phyloP scores from a whole-genome alignment of 2,888 invertebrate species.

The Cheilosia grossa region DNA sequence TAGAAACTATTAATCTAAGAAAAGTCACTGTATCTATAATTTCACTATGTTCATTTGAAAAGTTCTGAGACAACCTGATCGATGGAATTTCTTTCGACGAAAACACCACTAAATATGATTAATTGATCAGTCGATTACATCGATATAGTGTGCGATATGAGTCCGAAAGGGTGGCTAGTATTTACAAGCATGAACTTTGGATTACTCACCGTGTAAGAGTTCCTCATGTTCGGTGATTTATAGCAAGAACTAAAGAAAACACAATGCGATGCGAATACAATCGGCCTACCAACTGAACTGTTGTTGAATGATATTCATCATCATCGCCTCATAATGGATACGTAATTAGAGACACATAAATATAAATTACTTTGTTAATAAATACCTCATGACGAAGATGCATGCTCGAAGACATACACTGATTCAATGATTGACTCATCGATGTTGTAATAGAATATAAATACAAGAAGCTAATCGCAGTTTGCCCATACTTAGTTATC shows the following conservation, averaged over 20 bases:
- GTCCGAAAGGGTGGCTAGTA: background rate
- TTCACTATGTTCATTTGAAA: too few relatives aligned
- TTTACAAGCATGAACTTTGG: background rate
- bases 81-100: background rate
- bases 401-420: constrained; percentile 7
- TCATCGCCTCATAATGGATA: constrained; percentile 8
- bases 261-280: constrained; percentile 12
- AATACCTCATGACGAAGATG: constrained; percentile 10
- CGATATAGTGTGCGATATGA: background rate
- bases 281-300: constrained; percentile 14
- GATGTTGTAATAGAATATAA: background rate
- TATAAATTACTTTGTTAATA: constrained; percentile 46
- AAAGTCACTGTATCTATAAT: too few relatives aligned
- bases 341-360: constrained; percentile 23
- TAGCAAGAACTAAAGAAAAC: background rate
- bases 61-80: too few relatives aligned
- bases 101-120: background rate
- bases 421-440: constrained; percentile 16
- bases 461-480: background rate
- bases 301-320: constrained; percentile 22
- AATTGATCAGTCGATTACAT: background rate
- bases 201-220: background rate
- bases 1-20: too few relatives aligned
- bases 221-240: background rate
- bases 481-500: background rate